Base-by-base conservation (phyloP, 2,888 invertebrate genomes). In the Bombyx huttoni region DNA sequence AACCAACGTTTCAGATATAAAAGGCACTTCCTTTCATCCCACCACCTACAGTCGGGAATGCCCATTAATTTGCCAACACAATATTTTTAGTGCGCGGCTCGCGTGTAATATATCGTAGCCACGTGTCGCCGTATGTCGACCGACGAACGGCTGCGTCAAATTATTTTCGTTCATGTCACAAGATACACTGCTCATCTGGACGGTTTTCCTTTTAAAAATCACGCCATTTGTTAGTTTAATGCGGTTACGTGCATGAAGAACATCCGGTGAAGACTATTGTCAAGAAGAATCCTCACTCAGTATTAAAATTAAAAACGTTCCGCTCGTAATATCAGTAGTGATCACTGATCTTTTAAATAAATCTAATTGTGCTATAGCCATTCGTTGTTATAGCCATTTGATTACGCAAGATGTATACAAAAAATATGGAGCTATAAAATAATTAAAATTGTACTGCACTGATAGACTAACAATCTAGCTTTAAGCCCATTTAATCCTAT, bases 1-100 rank as follows among this genome's bases (percentile, higher is more conserved):
- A 87, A 86, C 81, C 80, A 83, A 81, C 85, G 84, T 80, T 85
- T 85, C 85, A 85, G 85, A 83, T 86, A 85, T 86, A 85, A 87
- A 86, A 86, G 86, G 83, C 85, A 85, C 83, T 85, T 86, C 85
- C 88, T 87, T 87, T 87, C 87, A 86, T 86, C 88, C 88, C 84
- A 80, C 83, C 74, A 81, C 82, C 88, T 78, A 87, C 83, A 74
- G 82, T 80, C 81, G 82, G 75, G 88, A 88, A 88, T 88, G 88
- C 88, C 87, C 88, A 88, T 88, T 88, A 88, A 88, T 88, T 88
- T 88, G 88, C 88, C 88, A 88, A 87, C 88, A 87, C 87, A 88
- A 88, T 88, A 88, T 88, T 88, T 88, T 88, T 88, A 88, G 88
- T 88, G 75, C 81, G 77, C 86, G 81, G 81, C 83, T 80, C 80